Evolutionary conservation across 2,113 vertebrate genomes (phyloP).

Genomic region (Ancistrus triradiatus): DNA sequence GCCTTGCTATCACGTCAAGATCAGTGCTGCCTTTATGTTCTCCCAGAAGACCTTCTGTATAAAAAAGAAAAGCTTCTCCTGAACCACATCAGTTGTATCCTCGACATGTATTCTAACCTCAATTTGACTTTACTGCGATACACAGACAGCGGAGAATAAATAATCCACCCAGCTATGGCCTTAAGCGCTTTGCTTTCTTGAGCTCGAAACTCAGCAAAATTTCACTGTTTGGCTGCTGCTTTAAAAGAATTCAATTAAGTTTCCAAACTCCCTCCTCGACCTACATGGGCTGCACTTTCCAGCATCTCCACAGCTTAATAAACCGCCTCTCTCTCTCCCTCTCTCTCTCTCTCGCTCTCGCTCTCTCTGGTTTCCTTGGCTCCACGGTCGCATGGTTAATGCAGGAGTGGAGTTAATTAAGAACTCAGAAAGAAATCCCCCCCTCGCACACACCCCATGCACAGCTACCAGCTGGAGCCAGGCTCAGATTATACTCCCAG

Average conservation of each 20-base stretch:
- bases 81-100: too few species aligned
- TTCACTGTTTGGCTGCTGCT: constrained; percentile 28
- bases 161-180: background rate
- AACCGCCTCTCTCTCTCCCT: constrained; percentile 2
- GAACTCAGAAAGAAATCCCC: constrained; percentile 53
- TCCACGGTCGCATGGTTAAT: constrained; percentile 1
- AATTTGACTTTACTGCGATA: background rate
- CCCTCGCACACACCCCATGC: constrained; percentile 19
- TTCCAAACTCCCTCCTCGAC: constrained; percentile 10
- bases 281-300: constrained; percentile 14
- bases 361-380: background rate
- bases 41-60: background rate
- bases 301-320: constrained; percentile 1
- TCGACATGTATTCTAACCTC: background rate
- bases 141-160: background rate
- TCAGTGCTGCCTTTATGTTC: background rate
- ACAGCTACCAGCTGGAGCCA: constrained; percentile 57
- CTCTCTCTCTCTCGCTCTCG: background rate
- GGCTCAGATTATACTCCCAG: constrained; percentile 62
- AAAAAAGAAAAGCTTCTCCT: background rate
- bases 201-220: constrained; percentile 21
- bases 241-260: constrained; percentile 38
- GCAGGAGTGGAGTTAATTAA: constrained; percentile 64
- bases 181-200: background rate
- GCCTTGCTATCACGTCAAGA: background rate